A percentile compares a stretch with the other conserved stretches of the same genome.
phyloP scores from a whole-genome alignment of 2,113 vertebrate genomes.

The Engraulis encrasicolus region DNA sequence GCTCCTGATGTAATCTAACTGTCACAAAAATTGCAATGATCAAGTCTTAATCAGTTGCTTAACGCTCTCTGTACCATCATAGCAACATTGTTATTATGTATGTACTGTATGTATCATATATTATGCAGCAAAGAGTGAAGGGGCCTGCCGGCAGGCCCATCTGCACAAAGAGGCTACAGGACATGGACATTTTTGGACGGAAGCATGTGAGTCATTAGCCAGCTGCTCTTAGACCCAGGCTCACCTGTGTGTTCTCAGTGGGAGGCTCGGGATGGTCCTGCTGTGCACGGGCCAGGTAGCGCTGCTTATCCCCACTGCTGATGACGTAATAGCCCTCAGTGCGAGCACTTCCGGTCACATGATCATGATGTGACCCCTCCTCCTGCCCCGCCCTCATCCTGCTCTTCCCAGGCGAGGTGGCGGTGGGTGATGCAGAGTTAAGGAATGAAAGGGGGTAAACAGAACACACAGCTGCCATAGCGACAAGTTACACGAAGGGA shows the following conservation, averaged over 20 bases:
- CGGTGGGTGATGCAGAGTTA: constrained; percentile 86
- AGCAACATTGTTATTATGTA: too few species aligned
- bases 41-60: too few species aligned
- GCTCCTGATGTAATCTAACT: too few species aligned
- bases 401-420: constrained; percentile 78
- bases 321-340: constrained; percentile 97
- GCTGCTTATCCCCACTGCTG: constrained; percentile 91
- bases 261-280: constrained; percentile 78
- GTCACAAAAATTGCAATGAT: too few species aligned
- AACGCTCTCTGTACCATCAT: too few species aligned
- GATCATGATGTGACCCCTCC: constrained; percentile 79
- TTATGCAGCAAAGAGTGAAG: too few species aligned
- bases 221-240: too few species aligned
- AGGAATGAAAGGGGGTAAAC: constrained; percentile 65
- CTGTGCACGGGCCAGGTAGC: constrained; percentile 86
- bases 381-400: constrained; percentile 81
- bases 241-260: constrained; percentile 84
- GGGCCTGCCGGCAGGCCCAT: too few species aligned
- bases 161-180: too few species aligned
- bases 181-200: too few species aligned
- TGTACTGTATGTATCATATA: too few species aligned
- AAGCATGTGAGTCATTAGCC: too few species aligned
- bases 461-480: not conserved
- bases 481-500: not conserved
- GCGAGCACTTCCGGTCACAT: constrained; percentile 89